Base-by-base conservation (phyloP, 2,888 invertebrate genomes). In the Sceliomorpha sp. region DNA sequence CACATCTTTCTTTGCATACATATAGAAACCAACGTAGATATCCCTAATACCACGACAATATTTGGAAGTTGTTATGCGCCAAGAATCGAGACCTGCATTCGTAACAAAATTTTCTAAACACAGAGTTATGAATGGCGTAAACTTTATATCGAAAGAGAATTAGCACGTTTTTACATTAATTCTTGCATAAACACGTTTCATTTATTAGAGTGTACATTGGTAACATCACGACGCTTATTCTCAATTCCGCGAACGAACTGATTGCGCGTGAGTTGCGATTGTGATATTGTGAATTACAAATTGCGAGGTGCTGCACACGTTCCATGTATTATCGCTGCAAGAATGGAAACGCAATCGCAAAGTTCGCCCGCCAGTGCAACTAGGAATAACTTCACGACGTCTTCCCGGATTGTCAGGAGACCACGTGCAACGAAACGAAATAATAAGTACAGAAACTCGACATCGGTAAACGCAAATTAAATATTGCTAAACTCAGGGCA, bases 401-500 rank as follows among this genome's bases (percentile, higher is more conserved):
- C 63, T 67, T 59, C 64, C 56, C 64, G 55, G 51, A 64, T 66
- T 66, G 63, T 59, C 47, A 50, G 56, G 67, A 62, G 53, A 64
- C 44, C 62, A 62, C 58, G 67, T 59, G 63, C 66, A 70, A 66
- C 70, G 56, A 70, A 71, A 70, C 68, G 58, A 73, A 69, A 70
- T 68, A 70, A 73, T 66, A 69, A 71, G 70, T 63, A 70, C 74
- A 72, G 59, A 66, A 66, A 50, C 45, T 42, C 66, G 59, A 62
- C 64, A 60, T 62, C 73, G 66, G 73, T 67, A 69, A 74, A 74
- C 51, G 72, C 73, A 79, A 82, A 84, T 83, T 79, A 83, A 82
- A 81, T 77, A 84, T 84, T 86, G 80, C 83, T 76, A 84, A 85
- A 85, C 83, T 84, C 79, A 74, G 81, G 76, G 73, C 80, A 82